phyloP scores from a whole-genome alignment of 2,888 invertebrate species.

The Carcina quercana region DNA sequence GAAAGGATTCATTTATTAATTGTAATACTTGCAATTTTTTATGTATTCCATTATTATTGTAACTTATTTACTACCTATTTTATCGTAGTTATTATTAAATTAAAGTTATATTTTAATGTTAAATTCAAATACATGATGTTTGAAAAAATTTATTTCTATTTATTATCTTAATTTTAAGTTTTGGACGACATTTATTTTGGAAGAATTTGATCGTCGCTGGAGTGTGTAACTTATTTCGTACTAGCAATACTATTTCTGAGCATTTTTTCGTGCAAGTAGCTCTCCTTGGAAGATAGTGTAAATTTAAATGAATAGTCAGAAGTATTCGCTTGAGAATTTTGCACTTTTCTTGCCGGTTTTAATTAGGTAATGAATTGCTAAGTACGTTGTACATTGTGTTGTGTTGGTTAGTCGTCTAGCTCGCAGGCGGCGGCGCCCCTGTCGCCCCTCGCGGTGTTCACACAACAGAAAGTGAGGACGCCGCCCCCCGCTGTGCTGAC shows the following conservation, averaged over 20 bases:
- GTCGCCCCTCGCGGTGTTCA: constrained; percentile 56
- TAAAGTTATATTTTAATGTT: constrained; percentile 62
- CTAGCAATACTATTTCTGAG: constrained; percentile 23
- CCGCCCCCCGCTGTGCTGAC: constrained; percentile 25
- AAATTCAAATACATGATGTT: constrained; percentile 64
- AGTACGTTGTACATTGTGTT: constrained; percentile 39
- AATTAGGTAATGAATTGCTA: constrained; percentile 30
- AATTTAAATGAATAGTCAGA: constrained; percentile 6
- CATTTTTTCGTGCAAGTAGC: constrained; percentile 64
- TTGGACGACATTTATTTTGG: constrained; percentile 56
- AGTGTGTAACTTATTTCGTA: constrained; percentile 24
- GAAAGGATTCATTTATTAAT: too few relatives aligned
- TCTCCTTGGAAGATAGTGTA: constrained; percentile 19
- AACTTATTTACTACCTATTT: constrained; percentile 34
- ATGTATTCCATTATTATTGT: not conserved
- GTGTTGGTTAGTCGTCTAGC: constrained; percentile 69
- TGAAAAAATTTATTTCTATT: constrained; percentile 36
- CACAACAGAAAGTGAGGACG: constrained; percentile 46
- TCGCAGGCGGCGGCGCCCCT: constrained; percentile 47
- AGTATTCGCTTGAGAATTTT: constrained; percentile 19
- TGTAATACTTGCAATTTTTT: not conserved
- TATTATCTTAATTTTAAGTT: constrained; percentile 40
- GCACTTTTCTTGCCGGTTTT: constrained; percentile 37
- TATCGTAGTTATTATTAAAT: constrained; percentile 44
- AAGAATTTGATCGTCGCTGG: constrained; percentile 27